phyloP scores from a whole-genome alignment of 2,888 invertebrate genomes.

The Agonopterix alstromeriana region DNA sequence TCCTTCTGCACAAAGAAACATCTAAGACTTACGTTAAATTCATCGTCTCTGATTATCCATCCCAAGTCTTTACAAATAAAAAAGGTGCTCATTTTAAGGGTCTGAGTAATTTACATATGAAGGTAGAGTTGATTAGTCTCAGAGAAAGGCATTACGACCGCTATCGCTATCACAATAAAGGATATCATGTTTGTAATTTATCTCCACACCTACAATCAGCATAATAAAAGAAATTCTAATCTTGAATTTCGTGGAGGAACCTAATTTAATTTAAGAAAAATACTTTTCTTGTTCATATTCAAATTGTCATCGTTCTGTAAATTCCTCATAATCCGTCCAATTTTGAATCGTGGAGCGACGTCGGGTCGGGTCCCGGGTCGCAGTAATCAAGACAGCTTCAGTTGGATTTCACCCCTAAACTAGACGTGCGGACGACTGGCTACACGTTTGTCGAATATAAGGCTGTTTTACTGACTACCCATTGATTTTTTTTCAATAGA shows the following conservation, averaged over 20 bases:
- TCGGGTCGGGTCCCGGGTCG: conserved; percentile 33
- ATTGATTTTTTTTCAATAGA: conserved; percentile 15
- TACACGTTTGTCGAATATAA: conserved; percentile 34
- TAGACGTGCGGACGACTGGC: conserved; percentile 40
- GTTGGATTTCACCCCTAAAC: conserved; percentile 61
- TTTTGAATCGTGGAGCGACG: conserved; percentile 63
- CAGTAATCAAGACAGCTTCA: conserved; percentile 71
- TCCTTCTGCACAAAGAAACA: too few species aligned
- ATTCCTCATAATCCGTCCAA: conserved; percentile 76
- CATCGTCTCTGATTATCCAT: too few species aligned
- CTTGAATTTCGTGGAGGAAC: conserved; percentile 25
- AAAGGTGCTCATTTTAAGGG: too few species aligned
- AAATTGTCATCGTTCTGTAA: conserved; percentile 73
- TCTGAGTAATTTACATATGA: too few species aligned
- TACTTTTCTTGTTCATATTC: conserved; percentile 66
- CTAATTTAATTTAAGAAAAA: conserved; percentile 53
- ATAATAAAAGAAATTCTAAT: conserved; percentile 42
- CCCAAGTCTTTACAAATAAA: too few species aligned
- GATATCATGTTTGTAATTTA: conserved; percentile 16
- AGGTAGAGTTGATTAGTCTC: too few species aligned
- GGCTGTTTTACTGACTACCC: conserved; percentile 21
- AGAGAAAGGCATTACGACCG: too few species aligned
- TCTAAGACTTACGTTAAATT: too few species aligned
- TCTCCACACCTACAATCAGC: conserved; percentile 26
- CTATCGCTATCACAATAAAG: not conserved